Evolutionary conservation across 2,113 vertebrate species (phyloP).

Genomic region (Sinocyclocheilus anshuiensis): DNA sequence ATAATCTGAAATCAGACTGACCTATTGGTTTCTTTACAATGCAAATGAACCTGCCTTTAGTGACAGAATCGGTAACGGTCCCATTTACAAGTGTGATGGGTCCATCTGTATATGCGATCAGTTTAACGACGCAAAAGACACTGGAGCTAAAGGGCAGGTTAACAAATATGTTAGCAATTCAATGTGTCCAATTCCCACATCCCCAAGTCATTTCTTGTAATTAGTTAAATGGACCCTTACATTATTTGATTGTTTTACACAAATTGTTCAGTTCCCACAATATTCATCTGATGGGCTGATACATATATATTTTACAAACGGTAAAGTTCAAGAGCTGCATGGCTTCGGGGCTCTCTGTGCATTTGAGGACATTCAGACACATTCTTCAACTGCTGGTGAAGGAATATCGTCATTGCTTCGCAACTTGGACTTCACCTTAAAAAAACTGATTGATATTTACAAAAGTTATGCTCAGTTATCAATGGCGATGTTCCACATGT

Average conservation of each 20-base stretch:
- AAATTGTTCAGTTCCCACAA: neutral
- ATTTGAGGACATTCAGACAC: constrained; percentile 14
- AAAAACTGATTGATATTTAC: constrained; percentile 31
- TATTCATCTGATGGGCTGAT: neutral
- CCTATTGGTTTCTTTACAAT: neutral
- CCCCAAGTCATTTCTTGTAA: neutral
- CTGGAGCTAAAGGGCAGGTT: neutral
- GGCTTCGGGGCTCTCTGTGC: neutral
- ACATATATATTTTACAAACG: neutral
- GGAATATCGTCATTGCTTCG: constrained; percentile 2
- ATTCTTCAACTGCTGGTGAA: constrained; percentile 47
- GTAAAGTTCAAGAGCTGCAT: neutral
- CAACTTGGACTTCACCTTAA: neutral
- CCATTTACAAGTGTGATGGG: neutral
- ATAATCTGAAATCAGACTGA: constrained; percentile 2
- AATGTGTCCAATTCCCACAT: neutral
- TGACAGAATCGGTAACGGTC: neutral
- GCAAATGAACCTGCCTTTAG: neutral
- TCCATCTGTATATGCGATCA: neutral
- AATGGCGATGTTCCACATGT: neutral
- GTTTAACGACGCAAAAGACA: neutral
- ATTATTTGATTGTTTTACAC: constrained; percentile 14
- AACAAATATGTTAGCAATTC: neutral
- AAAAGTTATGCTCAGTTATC: neutral
- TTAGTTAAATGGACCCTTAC: neutral